Conservation (phyloP, 2,888 invertebrate species). For the Ceramica pisi region DNA sequence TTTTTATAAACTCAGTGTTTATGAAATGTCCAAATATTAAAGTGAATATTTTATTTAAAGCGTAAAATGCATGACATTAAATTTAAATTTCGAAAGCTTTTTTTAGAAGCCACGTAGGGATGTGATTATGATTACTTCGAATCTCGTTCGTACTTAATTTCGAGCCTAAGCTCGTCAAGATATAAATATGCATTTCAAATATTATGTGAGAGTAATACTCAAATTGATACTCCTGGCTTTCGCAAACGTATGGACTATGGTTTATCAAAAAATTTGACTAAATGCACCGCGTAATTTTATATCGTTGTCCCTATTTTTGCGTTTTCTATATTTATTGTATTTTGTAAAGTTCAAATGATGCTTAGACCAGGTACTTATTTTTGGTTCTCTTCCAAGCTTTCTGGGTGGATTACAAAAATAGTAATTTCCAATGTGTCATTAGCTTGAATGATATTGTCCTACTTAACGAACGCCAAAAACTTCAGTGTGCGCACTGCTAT, state of each 20-base stretch:
- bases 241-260: too few species aligned
- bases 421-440: neutral
- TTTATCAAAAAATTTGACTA: too few species aligned
- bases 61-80: neutral
- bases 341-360: too few species aligned
- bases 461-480: neutral
- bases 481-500: neutral
- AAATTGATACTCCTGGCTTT: neutral
- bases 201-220: neutral
- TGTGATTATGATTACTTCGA: too few species aligned
- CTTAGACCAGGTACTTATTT: neutral
- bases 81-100: constrained; percentile 3
- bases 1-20: neutral
- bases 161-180: neutral
- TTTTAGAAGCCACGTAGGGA: neutral
- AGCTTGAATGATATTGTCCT: neutral
- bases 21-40: neutral
- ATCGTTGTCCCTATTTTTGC: too few species aligned
- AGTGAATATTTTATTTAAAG: neutral
- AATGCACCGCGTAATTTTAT: too few species aligned
- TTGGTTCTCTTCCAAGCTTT: neutral
- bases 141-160: too few species aligned
- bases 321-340: neutral
- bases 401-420: neutral
- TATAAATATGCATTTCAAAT: neutral